Conservation (phyloP, 2,888 invertebrate genomes). For the Corbicula japonica region DNA sequence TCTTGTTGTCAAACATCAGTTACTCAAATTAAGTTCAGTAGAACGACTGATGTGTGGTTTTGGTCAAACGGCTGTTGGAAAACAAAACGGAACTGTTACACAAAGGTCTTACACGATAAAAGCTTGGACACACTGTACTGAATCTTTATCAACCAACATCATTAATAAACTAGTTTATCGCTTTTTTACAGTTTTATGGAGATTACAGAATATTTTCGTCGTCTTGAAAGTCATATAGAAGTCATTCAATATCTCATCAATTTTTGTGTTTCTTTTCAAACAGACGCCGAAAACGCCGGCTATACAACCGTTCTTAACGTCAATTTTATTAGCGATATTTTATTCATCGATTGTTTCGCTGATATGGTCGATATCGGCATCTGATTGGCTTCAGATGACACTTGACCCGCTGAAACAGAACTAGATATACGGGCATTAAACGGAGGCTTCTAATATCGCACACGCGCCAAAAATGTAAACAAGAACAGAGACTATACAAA, state of each 20-base stretch:
- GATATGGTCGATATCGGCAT: slow-evolving; percentile 39
- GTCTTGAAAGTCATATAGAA: slow-evolving; percentile 51
- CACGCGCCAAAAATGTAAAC: slow-evolving; percentile 70
- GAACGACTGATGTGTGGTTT: neutral
- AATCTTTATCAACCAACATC: slow-evolving; percentile 9
- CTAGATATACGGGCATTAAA: slow-evolving; percentile 68
- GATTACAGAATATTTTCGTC: slow-evolving; percentile 55
- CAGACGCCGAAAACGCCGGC: slow-evolving; percentile 35
- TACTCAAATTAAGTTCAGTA: slow-evolving; percentile 6
- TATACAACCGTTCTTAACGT: slow-evolving; percentile 39
- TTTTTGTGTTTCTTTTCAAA: slow-evolving; percentile 28
- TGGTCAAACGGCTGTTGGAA: neutral
- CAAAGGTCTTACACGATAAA: slow-evolving; percentile 13
- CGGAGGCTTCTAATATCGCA: slow-evolving; percentile 59
- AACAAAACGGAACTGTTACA: neutral
- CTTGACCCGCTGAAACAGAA: slow-evolving; percentile 58
- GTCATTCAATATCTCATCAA: slow-evolving; percentile 54
- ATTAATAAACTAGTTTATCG: slow-evolving; percentile 36
- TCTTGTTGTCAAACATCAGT: slow-evolving; percentile 9
- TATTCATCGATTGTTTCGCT: slow-evolving; percentile 36
- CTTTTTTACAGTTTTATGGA: slow-evolving; percentile 56
- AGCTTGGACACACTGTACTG: slow-evolving; percentile 5
- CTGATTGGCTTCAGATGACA: slow-evolving; percentile 49
- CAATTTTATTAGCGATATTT: slow-evolving; percentile 22
- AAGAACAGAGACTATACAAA: slow-evolving; percentile 62